A percentile compares a stretch with the other conserved stretches of the same genome.
Evolutionary conservation across 2,113 vertebrate species (phyloP).

Genomic region (Nibea coibor): DNA sequence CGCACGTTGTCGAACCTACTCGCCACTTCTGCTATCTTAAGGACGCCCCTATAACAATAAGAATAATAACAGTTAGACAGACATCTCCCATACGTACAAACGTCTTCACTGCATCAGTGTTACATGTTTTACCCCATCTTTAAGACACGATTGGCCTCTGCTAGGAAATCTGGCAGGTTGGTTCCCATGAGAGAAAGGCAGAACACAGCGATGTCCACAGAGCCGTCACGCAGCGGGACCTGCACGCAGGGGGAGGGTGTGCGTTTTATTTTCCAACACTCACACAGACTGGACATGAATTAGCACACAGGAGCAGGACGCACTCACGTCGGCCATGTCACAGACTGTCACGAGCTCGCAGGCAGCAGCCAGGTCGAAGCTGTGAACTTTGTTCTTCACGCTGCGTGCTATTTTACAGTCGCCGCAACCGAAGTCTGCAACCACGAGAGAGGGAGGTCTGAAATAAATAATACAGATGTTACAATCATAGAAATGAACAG

Average conservation of each 20-base stretch:
- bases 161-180: slow-evolving; percentile 91
- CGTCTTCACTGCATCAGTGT: background rate
- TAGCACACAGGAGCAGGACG: background rate
- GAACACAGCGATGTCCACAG: slow-evolving; percentile 92
- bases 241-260: slow-evolving; percentile 50
- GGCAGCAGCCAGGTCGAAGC: slow-evolving; percentile 90
- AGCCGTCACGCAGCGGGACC: slow-evolving; percentile 88
- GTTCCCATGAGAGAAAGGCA: slow-evolving; percentile 97
- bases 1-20: slow-evolving; percentile 90
- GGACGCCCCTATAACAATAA: slow-evolving; percentile 84
- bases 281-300: fast-evolving
- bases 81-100: background rate
- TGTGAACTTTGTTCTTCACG: slow-evolving; percentile 91
- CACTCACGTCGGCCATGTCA: slow-evolving; percentile 92
- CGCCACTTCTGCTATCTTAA: slow-evolving; percentile 94
- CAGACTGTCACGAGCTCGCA: slow-evolving; percentile 90
- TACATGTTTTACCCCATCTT: slow-evolving; percentile 84
- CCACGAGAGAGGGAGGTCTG: slow-evolving; percentile 89
- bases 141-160: slow-evolving; percentile 93
- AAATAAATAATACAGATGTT: background rate
- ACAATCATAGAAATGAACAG: no score
- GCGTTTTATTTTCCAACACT: background rate
- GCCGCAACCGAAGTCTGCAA: slow-evolving; percentile 96
- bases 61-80: background rate
- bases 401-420: slow-evolving; percentile 91